A percentile compares a stretch with the other conserved stretches of the same genome.
These are phyloP conservation scores for Melanotaenia boesemani DNA, from an alignment of 2,797 vertebrate genomes.

Conservation along the genomic window DNA sequence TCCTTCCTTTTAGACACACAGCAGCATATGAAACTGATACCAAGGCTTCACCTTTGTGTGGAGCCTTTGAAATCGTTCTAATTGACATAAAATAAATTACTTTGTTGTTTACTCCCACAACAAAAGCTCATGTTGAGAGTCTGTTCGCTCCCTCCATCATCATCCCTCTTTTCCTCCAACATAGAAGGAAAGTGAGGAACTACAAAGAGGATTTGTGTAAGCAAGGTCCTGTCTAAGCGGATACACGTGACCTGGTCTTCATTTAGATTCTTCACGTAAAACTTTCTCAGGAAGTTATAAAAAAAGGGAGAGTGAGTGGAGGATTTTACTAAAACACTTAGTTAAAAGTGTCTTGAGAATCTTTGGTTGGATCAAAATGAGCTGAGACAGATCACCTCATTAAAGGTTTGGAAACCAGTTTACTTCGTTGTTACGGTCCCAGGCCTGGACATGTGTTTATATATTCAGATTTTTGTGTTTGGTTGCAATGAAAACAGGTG, in stretches of 20 bases:
- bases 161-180: neutral
- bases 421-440: too few relatives aligned
- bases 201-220: constrained; percentile 3
- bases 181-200: neutral
- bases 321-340: too few relatives aligned
- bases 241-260: constrained; percentile 42
- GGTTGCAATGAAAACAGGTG: too few relatives aligned
- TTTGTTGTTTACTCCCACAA: constrained; percentile 60
- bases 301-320: too few relatives aligned
- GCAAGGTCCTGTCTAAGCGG: neutral
- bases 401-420: too few relatives aligned
- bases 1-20: neutral
- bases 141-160: neutral
- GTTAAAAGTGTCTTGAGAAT: too few relatives aligned
- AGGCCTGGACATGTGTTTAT: too few relatives aligned
- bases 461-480: too few relatives aligned
- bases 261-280: constrained; percentile 19
- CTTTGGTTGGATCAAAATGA: too few relatives aligned
- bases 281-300: neutral
- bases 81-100: too few relatives aligned
- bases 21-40: constrained; percentile 47
- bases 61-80: too few relatives aligned
- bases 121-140: constrained; percentile 22
- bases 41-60: constrained; percentile 35
- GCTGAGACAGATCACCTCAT: too few relatives aligned